A percentile compares a stretch with the other conserved stretches of the same genome.
Conservation (phyloP, 2,888 invertebrate genomes). For the Agriopis marginaria region DNA sequence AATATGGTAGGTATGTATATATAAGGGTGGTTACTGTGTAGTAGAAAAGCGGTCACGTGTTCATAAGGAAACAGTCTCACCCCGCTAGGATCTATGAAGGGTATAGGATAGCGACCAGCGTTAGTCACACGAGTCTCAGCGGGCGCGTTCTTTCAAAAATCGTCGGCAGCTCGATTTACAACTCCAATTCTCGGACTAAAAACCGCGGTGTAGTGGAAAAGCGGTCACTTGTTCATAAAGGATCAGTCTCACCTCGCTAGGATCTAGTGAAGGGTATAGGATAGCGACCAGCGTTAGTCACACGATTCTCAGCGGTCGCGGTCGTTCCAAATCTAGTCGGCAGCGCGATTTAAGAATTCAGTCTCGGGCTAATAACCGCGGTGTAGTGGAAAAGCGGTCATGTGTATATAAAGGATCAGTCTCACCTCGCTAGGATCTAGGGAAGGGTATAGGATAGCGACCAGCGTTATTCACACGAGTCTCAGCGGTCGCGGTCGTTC, state of each 20-base stretch:
- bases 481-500: slow-evolving; percentile 61
- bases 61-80: slow-evolving; percentile 7
- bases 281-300: not conserved
- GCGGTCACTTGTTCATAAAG: no score
- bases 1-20: no score
- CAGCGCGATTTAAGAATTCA: no score
- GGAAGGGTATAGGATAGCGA: slow-evolving; percentile 14
- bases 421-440: slow-evolving; percentile 7
- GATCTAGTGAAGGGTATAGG: slow-evolving; percentile 9
- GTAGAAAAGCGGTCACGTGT: not conserved
- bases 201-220: no score
- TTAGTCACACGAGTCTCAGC: slow-evolving; percentile 48
- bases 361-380: no score
- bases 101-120: slow-evolving; percentile 15
- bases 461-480: not conserved
- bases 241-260: not conserved
- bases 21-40: no score
- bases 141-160: slow-evolving; percentile 59
- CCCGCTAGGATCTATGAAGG: slow-evolving; percentile 16
- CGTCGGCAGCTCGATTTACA: no score
- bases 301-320: no score
- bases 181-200: no score
- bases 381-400: not conserved
- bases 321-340: no score
- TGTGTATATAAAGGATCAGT: not conserved